phyloP scores from a whole-genome alignment of 1,140 invertebrate species.

The Phymastichus coffea region DNA sequence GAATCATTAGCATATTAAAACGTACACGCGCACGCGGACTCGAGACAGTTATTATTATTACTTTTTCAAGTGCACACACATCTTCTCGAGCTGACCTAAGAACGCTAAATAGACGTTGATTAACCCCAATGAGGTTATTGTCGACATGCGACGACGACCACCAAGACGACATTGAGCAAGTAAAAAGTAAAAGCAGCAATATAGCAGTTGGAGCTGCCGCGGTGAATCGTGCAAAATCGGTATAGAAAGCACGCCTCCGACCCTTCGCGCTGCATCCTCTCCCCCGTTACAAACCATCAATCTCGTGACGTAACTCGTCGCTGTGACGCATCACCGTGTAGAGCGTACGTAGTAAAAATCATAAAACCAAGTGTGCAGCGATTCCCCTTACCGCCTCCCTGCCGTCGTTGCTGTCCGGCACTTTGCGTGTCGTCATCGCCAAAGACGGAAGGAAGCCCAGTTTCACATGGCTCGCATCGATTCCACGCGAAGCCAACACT shows the following conservation, averaged over 20 bases:
- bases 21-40: too few species aligned
- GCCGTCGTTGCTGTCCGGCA: neutral
- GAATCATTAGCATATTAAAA: too few species aligned
- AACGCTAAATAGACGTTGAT: conserved; percentile 9
- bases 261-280: too few species aligned
- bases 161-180: neutral
- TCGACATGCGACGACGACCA: too few species aligned
- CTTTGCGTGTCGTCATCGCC: neutral
- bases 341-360: too few species aligned
- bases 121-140: conserved; percentile 23
- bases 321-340: too few species aligned
- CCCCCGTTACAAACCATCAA: neutral
- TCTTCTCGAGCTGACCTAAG: too few species aligned
- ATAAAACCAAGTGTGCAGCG: neutral
- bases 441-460: conserved; percentile 2
- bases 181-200: neutral
- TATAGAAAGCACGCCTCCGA: too few species aligned
- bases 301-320: neutral
- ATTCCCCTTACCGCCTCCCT: neutral
- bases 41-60: too few species aligned
- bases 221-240: too few species aligned
- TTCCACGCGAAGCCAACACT: neutral
- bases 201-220: too few species aligned
- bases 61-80: conserved; percentile 13
- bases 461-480: neutral